Evolutionary conservation across 2,797 vertebrate genomes (phyloP).

Genomic region (Pelobates cultripes): DNA sequence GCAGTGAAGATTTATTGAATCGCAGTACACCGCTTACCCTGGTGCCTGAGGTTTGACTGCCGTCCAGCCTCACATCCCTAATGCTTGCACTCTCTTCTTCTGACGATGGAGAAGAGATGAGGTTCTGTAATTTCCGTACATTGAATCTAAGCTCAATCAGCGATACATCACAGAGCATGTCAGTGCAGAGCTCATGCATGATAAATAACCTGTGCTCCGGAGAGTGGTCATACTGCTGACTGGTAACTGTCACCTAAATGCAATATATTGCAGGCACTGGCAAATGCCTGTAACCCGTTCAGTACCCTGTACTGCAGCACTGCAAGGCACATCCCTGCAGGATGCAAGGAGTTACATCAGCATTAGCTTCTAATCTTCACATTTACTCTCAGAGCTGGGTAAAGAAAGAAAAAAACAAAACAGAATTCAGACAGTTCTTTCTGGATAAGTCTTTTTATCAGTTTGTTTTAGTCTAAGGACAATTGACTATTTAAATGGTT

Average conservation of each 20-base stretch:
- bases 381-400: not conserved
- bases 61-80: not conserved
- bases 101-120: not conserved
- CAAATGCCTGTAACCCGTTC: not conserved
- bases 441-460: not conserved
- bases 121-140: not conserved
- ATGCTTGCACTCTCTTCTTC: not conserved
- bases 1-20: not conserved
- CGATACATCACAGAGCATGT: conserved; percentile 4
- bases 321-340: not conserved
- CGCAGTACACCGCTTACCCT: no score
- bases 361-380: not conserved
- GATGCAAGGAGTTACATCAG: not conserved
- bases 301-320: not conserved
- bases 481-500: not conserved
- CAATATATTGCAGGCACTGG: not conserved
- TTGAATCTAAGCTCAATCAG: conserved; percentile 14
- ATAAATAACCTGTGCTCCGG: conserved; percentile 3
- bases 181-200: conserved; percentile 1
- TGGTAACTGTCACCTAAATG: conserved; percentile 15
- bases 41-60: no score
- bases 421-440: not conserved
- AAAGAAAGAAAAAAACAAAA: no score
- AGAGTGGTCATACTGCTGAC: conserved; percentile 15
- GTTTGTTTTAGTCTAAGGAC: not conserved